Conservation (phyloP, 2,888 invertebrate species). For the Ecdyonurus torrentis region DNA sequence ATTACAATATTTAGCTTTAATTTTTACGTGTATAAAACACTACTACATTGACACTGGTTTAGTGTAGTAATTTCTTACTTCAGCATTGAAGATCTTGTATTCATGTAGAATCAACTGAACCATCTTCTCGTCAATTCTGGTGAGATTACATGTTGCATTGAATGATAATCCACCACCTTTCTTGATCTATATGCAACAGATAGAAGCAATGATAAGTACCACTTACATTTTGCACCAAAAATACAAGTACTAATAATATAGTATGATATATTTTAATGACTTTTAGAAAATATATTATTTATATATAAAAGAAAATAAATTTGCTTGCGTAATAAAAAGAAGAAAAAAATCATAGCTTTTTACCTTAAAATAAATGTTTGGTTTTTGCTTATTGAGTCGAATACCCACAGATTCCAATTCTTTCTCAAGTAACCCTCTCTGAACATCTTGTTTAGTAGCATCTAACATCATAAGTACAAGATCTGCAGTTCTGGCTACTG, state of each 20-base stretch:
- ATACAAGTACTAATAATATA: background rate
- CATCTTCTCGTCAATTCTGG: conserved; percentile 89
- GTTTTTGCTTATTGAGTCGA: conserved; percentile 83
- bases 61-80: conserved; percentile 37
- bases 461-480: conserved; percentile 98
- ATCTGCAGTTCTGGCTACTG: conserved; percentile 96
- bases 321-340: no score
- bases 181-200: conserved; percentile 41
- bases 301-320: no score
- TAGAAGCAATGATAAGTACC: background rate
- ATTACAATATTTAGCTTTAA: no score
- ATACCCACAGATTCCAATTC: conserved; percentile 98
- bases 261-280: background rate
- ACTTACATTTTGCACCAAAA: background rate
- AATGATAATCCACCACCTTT: conserved; percentile 95
- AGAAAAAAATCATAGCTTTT: conserved; percentile 12
- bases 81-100: conserved; percentile 94
- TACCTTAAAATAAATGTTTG: conserved; percentile 97
- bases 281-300: background rate
- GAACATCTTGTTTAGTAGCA: conserved; percentile 95
- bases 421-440: conserved; percentile 74
- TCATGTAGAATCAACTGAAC: conserved; percentile 97
- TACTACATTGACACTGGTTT: no score
- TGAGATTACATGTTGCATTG: conserved; percentile 86
- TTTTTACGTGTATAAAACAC: no score